Evolutionary conservation across 2,113 vertebrate species (phyloP).

Genomic region (Podiceps cristatus): DNA sequence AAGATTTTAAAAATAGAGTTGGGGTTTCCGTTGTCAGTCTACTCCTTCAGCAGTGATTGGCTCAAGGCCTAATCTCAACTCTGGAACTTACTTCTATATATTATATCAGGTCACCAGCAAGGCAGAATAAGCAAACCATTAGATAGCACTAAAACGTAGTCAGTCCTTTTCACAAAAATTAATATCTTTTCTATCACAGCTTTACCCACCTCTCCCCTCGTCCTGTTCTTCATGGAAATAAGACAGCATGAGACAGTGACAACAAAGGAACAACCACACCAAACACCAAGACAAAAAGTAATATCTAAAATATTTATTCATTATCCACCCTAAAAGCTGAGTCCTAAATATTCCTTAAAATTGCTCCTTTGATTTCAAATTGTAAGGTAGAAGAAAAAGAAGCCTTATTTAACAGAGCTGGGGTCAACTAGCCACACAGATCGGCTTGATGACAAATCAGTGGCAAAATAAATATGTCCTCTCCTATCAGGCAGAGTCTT

Average conservation of each 20-base stretch:
- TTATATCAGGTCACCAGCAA: slow-evolving; percentile 49
- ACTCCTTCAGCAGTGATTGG: neutral
- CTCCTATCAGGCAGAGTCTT: neutral
- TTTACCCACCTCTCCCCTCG: accelerated
- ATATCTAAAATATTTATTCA: neutral
- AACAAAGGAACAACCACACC: neutral
- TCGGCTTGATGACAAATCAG: neutral
- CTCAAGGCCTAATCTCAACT: slow-evolving; percentile 39
- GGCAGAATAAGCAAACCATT: neutral
- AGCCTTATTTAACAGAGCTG: neutral
- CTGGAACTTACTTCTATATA: slow-evolving; percentile 50
- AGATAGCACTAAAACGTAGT: neutral
- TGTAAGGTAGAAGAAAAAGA: neutral
- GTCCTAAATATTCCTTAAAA: neutral
- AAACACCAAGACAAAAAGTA: neutral
- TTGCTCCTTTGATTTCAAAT: neutral
- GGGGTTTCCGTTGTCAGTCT: slow-evolving; percentile 65
- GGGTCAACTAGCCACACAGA: neutral
- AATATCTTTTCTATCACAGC: neutral
- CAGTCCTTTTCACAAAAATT: neutral
- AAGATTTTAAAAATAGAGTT: slow-evolving; percentile 84
- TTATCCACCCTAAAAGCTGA: neutral
- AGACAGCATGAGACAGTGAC: neutral
- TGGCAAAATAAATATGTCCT: neutral
- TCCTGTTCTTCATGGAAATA: neutral